phyloP scores from a whole-genome alignment of 2,888 invertebrate genomes.

The Megamerina dolium region DNA sequence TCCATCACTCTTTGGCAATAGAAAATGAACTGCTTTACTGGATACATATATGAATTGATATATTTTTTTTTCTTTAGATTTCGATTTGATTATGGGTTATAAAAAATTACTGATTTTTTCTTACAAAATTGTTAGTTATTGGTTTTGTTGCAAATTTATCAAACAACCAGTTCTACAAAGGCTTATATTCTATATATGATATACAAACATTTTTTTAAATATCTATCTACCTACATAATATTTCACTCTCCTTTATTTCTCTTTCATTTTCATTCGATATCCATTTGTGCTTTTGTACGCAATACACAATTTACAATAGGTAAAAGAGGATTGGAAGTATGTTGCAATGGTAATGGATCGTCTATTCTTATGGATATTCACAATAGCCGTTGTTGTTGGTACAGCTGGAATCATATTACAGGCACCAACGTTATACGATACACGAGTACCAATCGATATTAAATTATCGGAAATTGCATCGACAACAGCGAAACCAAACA shows the following conservation, averaged over 20 bases:
- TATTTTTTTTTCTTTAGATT: too few species aligned
- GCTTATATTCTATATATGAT: too few species aligned
- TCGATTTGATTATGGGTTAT: too few species aligned
- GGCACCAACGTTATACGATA: conserved; percentile 91
- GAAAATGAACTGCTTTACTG: too few species aligned
- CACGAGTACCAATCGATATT: conserved; percentile 80
- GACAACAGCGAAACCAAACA: conserved; percentile 76
- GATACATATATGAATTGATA: too few species aligned
- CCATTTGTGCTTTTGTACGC: background rate
- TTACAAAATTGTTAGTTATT: too few species aligned
- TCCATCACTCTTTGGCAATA: too few species aligned
- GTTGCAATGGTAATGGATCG: conserved; percentile 97
- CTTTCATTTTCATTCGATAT: background rate
- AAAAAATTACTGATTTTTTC: too few species aligned
- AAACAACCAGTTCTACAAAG: too few species aligned
- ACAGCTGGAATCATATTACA: conserved; percentile 91
- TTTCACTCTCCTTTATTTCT: conserved; percentile 3
- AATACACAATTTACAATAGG: too few species aligned
- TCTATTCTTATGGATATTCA: conserved; percentile 95
- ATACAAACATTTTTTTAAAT: too few species aligned
- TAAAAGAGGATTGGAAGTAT: conserved; percentile 98
- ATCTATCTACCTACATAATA: conserved; percentile 2
- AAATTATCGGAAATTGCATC: conserved; percentile 84
- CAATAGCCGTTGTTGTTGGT: conserved; percentile 88
- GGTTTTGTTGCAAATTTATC: too few species aligned